Evolutionary conservation across 2,888 invertebrate species (phyloP), one percentile per base, ranked within the genome.

Genomic region (Julus scanicus): DNA sequence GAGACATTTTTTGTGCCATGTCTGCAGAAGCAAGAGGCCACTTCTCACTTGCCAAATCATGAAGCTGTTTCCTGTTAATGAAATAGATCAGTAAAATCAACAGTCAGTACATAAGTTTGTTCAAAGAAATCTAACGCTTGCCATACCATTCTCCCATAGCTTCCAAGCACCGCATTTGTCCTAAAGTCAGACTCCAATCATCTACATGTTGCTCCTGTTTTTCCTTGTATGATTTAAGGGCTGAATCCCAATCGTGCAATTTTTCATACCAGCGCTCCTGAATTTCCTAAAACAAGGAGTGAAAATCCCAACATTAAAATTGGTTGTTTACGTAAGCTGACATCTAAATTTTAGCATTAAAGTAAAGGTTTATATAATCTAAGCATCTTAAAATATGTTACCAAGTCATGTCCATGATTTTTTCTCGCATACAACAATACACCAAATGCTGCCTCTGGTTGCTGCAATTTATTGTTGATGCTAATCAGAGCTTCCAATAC

Each of bases 191-290:
- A 88, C 97, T 97, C 89, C 96, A 93, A 91, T 97, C 96, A 11
- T 94, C 93, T 0, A 94, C 93, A 90, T 90, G 90, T 0, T 93
- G 93, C 9, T 94, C 93, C 84, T 97, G 92, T 91, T 96, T 96
- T 87, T 95, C 95, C 86, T 95, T 94, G 91, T 99, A 99, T 0
- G 98, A 94, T 89, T 95, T 94, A 83, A 99, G 93, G 0, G 99
- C 99, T 91, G 97, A 97, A 91, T 99, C 98, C 99, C 99, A 99
- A 92, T 99, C 98, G 92, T 99, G 99, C 1, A 99, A 93, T 92
- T 99, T 99, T 92, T 99, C 99, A 92, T 99, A 99, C 99, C 99
- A 99, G 9, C 97, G 94, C 86, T 99, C 98, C 92, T 97, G 95
- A 0, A 95, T 94, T 90, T 90, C 89, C 90, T 91, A 89, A 53